A percentile compares a stretch with the other conserved stretches of the same genome.
phyloP scores from a whole-genome alignment of 1,140 invertebrate genomes.

The Drosophila novamexicana region DNA sequence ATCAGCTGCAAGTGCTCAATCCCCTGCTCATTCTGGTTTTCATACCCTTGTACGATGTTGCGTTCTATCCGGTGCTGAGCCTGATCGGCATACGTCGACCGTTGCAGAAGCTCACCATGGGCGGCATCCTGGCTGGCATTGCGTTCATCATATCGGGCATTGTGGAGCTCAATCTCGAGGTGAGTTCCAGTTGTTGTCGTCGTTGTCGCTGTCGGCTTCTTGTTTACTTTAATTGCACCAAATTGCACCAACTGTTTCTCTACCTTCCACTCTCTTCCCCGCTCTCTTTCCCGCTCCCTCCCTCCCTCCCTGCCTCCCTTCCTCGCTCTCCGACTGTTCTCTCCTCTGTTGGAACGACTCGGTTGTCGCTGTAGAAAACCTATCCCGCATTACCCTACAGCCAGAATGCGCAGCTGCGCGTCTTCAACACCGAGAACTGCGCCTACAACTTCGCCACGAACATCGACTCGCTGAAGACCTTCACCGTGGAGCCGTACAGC shows the following conservation, averaged over 20 bases:
- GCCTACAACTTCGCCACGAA: slow-evolving; percentile 57
- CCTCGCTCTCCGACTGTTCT: not conserved
- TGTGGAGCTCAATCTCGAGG: slow-evolving; percentile 92
- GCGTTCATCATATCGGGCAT: slow-evolving; percentile 95
- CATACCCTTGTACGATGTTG: slow-evolving; percentile 92
- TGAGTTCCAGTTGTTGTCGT: slow-evolving; percentile 43
- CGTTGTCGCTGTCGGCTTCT: not conserved
- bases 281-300: not conserved
- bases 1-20: slow-evolving; percentile 93
- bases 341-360: slow-evolving; percentile 42
- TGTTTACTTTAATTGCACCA: not conserved
- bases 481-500: slow-evolving; percentile 61
- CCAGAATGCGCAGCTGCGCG: slow-evolving; percentile 88
- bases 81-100: slow-evolving; percentile 85
- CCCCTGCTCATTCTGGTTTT: slow-evolving; percentile 91
- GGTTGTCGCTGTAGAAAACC: slow-evolving; percentile 84
- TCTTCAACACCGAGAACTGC: slow-evolving; percentile 89
- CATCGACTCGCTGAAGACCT: slow-evolving; percentile 18
- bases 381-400: slow-evolving; percentile 87
- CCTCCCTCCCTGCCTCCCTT: not conserved
- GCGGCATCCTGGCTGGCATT: slow-evolving; percentile 92
- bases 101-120: slow-evolving; percentile 87
- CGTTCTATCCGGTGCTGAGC: slow-evolving; percentile 87
- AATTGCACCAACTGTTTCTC: slow-evolving; percentile 17
- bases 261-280: not conserved